Evolutionary conservation across 2,888 invertebrate genomes (phyloP).

Genomic region (Emesis furor): DNA sequence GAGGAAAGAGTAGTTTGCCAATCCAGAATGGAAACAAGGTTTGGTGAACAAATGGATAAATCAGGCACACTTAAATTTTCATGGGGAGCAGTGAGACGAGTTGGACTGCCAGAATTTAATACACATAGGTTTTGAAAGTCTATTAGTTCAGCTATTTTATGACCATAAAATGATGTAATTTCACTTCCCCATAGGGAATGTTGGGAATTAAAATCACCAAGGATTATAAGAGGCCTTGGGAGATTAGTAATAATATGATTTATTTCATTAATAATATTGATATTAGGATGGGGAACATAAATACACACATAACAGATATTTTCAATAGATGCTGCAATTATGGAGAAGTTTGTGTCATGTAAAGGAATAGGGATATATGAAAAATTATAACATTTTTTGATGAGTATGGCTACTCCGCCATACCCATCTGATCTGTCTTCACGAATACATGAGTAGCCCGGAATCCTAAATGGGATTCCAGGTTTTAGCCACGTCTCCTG

Average conservation of each 20-base stretch:
- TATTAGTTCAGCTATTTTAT: background rate
- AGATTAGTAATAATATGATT: slow-evolving; percentile 14
- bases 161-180: background rate
- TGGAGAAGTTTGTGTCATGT: background rate
- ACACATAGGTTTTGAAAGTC: background rate
- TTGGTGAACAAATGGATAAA: slow-evolving; percentile 20
- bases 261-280: slow-evolving; percentile 1
- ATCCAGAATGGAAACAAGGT: background rate
- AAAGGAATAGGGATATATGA: background rate
- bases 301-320: slow-evolving; percentile 30
- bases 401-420: slow-evolving; percentile 29
- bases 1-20: background rate
- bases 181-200: background rate
- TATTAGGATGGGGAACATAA: slow-evolving; percentile 31
- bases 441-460: slow-evolving; percentile 65
- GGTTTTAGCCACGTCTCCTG: slow-evolving; percentile 60
- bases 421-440: slow-evolving; percentile 54
- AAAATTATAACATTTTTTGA: slow-evolving; percentile 25
- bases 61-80: slow-evolving; percentile 29
- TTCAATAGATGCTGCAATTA: slow-evolving; percentile 16
- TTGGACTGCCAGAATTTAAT: slow-evolving; percentile 77
- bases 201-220: background rate
- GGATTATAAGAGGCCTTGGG: background rate
- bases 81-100: slow-evolving; percentile 23
- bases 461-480: slow-evolving; percentile 37